Evolutionary conservation across 2,888 invertebrate genomes (phyloP), one percentile per base, ranked within the genome.

Genomic region (Conistra vaccinii): DNA sequence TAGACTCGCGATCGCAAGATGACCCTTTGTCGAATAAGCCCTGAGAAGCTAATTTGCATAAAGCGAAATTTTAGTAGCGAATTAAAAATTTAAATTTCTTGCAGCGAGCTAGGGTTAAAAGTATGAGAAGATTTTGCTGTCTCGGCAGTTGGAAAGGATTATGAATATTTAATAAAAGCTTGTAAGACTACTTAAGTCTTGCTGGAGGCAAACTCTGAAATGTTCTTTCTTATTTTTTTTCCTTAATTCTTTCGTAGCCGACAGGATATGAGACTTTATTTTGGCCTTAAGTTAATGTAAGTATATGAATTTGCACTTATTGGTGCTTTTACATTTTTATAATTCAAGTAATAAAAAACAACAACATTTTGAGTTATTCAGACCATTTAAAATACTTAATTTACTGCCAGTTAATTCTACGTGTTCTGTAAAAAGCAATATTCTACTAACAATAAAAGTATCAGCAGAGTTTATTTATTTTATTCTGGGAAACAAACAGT

Each of bases 41-140:
- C 87, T 90, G 90, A 87, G 88, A 89, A 80, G 62, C 69, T 77
- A 61, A 94, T 95, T 94, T 93, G 93, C 93, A 94, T 95, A 82
- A 90, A 94, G 93, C 94, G 84, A 93, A 91, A 90, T 90, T 89
- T 89, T 89, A 86, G 88, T 84, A 87, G 85, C 84, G 84, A 87
- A 87, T 87, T 87, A 84, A 86, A 85, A 81, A 79, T 87, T 85
- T 81, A 76, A 88, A 87, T 87, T 86, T 84, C 85, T 86, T 87
- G 86, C 78, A 83, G 76, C 68, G 65, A 51, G 80, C 72, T 85
- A 81, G 87, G 87, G 87, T 86, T 86, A 81, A n/a, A n/a, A 76
- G 81, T 82, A 71, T 87, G 87, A 85, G 88, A 87, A 87, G 78
- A 83, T 83, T 85, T 73, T 71, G 81, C 82, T 83, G 73, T 81